These are phyloP conservation scores for Cossypha dichroa DNA, from an alignment of 2,797 vertebrate genomes.

Conservation along the genomic window DNA sequence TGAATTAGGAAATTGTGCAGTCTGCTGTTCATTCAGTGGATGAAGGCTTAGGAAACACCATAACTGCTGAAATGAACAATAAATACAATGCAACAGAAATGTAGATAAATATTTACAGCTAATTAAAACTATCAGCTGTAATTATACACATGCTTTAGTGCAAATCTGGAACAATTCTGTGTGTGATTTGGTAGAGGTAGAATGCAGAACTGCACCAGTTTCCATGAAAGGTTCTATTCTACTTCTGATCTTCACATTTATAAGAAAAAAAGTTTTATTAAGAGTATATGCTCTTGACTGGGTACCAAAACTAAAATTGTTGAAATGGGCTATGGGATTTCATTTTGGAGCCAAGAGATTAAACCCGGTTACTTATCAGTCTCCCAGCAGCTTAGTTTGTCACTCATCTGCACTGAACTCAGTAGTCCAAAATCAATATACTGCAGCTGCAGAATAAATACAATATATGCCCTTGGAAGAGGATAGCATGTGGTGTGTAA, in stretches of 20 bases:
- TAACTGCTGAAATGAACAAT: neutral
- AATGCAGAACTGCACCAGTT: neutral
- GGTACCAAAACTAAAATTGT: neutral
- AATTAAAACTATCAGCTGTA: neutral
- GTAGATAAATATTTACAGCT: neutral
- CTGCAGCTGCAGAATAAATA: slow-evolving; percentile 41
- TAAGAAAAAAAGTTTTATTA: neutral
- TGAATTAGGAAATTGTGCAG: neutral
- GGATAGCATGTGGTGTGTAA: neutral
- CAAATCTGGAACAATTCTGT: neutral
- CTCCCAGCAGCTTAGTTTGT: neutral
- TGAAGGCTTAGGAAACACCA: neutral
- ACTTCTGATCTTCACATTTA: neutral
- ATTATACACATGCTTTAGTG: neutral
- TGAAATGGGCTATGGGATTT: slow-evolving; percentile 15
- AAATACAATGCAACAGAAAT: neutral
- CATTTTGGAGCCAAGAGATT: slow-evolving; percentile 5
- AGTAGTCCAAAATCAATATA: slow-evolving; percentile 37
- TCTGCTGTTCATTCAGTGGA: neutral
- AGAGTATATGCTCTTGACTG: neutral
- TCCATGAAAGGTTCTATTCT: neutral
- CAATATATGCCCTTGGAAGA: slow-evolving; percentile 9
- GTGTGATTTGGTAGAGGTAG: neutral
- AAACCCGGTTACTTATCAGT: neutral
- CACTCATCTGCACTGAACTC: slow-evolving; percentile 11